These are phyloP conservation scores for Pammene aurita DNA, from an alignment of 2,888 invertebrate genomes.

Conservation along the genomic window DNA sequence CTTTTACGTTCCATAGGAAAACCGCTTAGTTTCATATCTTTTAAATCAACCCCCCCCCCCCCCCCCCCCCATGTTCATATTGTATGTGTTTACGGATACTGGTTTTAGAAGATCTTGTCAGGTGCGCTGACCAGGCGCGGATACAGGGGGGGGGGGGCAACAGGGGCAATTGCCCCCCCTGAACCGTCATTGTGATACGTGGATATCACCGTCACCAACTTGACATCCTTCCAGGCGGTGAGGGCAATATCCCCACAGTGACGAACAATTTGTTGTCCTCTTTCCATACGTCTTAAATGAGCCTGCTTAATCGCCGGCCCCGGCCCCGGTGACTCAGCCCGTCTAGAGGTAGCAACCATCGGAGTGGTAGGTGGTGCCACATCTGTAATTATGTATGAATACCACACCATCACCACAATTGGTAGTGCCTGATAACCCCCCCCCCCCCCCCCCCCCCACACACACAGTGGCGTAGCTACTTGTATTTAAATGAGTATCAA, in stretches of 20 bases:
- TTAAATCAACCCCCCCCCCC: too few relatives aligned
- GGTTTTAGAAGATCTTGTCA: slow-evolving; percentile 9
- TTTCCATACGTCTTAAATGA: slow-evolving; percentile 4
- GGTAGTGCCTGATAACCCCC: too few relatives aligned
- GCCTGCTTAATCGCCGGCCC: slow-evolving; percentile 19
- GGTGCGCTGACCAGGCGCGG: not conserved
- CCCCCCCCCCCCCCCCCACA: not conserved
- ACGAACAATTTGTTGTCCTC: slow-evolving; percentile 19
- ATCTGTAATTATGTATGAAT: slow-evolving; percentile 1
- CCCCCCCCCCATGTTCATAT: slow-evolving; percentile 47
- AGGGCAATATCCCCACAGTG: slow-evolving; percentile 39
- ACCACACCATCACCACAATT: not conserved
- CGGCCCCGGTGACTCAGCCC: not conserved
- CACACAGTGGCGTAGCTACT: not conserved
- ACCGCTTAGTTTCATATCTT: slow-evolving; percentile 47
- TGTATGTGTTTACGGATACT: slow-evolving; percentile 42
- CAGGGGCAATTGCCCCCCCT: too few relatives aligned
- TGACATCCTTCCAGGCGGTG: slow-evolving; percentile 37
- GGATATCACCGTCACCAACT: slow-evolving; percentile 20
- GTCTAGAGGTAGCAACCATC: not conserved
- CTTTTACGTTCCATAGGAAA: slow-evolving; percentile 46
- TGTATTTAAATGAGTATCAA: not conserved
- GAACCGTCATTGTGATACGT: slow-evolving; percentile 43
- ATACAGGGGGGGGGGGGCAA: too few relatives aligned
- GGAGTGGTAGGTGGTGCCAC: not conserved